A percentile compares a stretch with the other conserved stretches of the same genome.
These are phyloP conservation scores for Rhagoletis pomonella DNA, from an alignment of 1,140 invertebrate genomes.

Conservation along the genomic window DNA sequence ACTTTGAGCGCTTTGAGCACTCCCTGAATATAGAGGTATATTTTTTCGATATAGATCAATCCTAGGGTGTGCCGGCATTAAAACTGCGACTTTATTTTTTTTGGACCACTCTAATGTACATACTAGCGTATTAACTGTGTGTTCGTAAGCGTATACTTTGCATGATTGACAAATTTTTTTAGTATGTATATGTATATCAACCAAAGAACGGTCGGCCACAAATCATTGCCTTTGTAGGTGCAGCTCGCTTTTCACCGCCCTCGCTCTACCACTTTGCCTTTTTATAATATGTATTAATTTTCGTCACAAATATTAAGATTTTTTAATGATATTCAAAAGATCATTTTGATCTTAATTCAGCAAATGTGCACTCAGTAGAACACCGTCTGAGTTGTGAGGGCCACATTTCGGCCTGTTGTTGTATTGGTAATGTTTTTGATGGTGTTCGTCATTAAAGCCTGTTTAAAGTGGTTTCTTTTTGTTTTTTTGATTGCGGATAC, in stretches of 20 bases:
- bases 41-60: too few relatives aligned
- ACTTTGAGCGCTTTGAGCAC: too few relatives aligned
- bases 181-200: background rate
- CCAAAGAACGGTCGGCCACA: background rate
- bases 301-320: background rate
- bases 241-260: background rate
- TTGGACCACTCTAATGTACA: too few relatives aligned
- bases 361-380: slow-evolving; percentile 1
- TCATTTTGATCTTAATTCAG: slow-evolving; percentile 20
- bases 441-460: background rate
- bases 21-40: too few relatives aligned
- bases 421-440: background rate
- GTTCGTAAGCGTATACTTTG: background rate
- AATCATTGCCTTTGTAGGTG: slow-evolving; percentile 13
- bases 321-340: slow-evolving; percentile 19
- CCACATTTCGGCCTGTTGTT: background rate
- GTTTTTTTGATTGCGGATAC: slow-evolving; percentile 5
- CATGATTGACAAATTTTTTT: slow-evolving; percentile 16
- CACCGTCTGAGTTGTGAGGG: background rate
- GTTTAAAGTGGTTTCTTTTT: background rate
- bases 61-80: too few relatives aligned
- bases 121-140: background rate
- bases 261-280: background rate
- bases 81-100: too few relatives aligned
- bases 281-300: background rate